Evolutionary conservation across 2,113 vertebrate species (phyloP).

Genomic region (Nestor notabilis): DNA sequence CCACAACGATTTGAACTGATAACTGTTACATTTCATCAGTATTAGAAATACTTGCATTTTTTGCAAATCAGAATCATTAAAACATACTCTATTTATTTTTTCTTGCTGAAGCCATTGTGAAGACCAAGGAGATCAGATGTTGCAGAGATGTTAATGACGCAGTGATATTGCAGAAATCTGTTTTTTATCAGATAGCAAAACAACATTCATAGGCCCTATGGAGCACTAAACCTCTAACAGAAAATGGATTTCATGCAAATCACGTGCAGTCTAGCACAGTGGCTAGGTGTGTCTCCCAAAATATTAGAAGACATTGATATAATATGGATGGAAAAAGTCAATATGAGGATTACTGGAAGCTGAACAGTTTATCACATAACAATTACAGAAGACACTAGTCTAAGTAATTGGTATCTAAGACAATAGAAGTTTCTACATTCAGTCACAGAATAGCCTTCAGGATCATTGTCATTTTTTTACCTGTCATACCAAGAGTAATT

Average conservation of each 20-base stretch:
- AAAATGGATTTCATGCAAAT: neutral
- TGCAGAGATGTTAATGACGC: neutral
- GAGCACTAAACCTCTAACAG: neutral
- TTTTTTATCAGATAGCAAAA: neutral
- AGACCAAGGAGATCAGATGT: neutral
- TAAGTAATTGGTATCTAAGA: neutral
- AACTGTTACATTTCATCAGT: neutral
- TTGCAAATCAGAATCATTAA: neutral
- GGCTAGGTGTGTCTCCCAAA: neutral
- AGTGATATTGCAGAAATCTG: neutral
- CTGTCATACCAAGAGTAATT: neutral
- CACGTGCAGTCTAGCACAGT: neutral
- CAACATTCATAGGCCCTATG: neutral
- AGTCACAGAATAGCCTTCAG: neutral
- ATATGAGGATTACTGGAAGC: neutral
- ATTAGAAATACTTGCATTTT: neutral
- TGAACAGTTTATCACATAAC: neutral
- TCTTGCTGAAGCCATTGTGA: neutral
- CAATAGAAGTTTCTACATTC: neutral
- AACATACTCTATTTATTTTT: neutral
- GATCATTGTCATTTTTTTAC: neutral
- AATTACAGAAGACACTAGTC: neutral
- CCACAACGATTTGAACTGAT: neutral
- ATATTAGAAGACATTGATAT: neutral
- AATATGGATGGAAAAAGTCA: neutral